phyloP scores from a whole-genome alignment of 2,113 vertebrate genomes.

The Labrus mixtus region DNA sequence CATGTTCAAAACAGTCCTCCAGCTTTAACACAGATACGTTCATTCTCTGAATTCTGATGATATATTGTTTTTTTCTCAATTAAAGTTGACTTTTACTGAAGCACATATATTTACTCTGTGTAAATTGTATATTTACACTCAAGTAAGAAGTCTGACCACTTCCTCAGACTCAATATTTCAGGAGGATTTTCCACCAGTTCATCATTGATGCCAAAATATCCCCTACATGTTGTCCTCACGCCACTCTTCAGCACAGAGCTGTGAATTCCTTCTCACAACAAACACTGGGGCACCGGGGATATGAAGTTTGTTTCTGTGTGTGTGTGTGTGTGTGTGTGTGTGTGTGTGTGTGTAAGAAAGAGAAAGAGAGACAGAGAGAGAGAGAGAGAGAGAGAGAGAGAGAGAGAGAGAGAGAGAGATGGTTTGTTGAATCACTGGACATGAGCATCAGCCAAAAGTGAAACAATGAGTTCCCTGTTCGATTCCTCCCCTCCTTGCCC shows the following conservation, averaged over 20 bases:
- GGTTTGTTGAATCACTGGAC: constrained; percentile 32
- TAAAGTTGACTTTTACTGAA: no score
- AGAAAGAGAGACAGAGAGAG: background rate
- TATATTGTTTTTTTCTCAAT: no score
- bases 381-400: background rate
- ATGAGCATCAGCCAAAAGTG: constrained; percentile 59
- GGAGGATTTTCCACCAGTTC: background rate
- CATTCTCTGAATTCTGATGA: no score
- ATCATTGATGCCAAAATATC: background rate
- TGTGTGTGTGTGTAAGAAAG: background rate
- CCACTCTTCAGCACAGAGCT: constrained; percentile 18
- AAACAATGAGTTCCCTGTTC: constrained; percentile 64
- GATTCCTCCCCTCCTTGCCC: constrained; percentile 34
- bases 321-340: background rate
- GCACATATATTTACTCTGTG: no score
- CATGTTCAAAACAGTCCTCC: no score
- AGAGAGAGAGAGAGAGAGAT: background rate
- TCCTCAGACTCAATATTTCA: no score
- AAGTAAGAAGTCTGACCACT: no score
- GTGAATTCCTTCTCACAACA: constrained; percentile 45
- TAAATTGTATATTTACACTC: no score
- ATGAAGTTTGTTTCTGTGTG: background rate
- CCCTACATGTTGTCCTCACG: constrained; percentile 12
- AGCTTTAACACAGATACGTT: no score
- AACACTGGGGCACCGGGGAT: constrained; percentile 15